phyloP scores from a whole-genome alignment of 92 coral and sea anemone species.

The Parazoanthus darwini region DNA sequence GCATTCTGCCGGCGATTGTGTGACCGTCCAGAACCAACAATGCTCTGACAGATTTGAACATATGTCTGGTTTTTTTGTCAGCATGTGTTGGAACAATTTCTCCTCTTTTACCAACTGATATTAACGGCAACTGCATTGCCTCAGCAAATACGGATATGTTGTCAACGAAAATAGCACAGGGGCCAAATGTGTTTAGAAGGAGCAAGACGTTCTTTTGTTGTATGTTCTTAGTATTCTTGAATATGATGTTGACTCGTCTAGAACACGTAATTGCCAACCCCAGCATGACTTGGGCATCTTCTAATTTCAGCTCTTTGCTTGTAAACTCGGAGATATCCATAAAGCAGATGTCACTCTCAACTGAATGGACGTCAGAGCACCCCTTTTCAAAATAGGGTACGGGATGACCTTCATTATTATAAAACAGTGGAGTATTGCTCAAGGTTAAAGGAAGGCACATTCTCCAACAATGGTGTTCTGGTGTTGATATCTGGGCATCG shows the following conservation, averaged over 20 bases:
- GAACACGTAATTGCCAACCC: neutral
- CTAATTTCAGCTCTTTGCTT: neutral
- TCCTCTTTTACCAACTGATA: neutral
- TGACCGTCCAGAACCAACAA: neutral
- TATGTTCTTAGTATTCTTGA: constrained; percentile 44
- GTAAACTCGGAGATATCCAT: constrained; percentile 4
- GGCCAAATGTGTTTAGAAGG: constrained; percentile 37
- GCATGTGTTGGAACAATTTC: neutral
- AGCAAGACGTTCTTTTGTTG: constrained; percentile 56
- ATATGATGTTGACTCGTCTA: neutral
- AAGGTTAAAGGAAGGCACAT: neutral
- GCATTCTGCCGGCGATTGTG: constrained; percentile 37
- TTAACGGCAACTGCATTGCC: constrained; percentile 45
- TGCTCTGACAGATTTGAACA: neutral
- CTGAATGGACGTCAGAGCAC: neutral
- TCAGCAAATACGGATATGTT: constrained; percentile 58
- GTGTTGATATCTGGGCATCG: neutral
- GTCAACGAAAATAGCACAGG: constrained; percentile 47
- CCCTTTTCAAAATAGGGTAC: neutral
- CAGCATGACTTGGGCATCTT: neutral
- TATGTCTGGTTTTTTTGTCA: neutral
- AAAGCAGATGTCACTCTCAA: neutral
- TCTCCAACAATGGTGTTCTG: neutral
- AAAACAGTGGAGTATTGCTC: neutral
- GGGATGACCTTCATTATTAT: neutral